A percentile compares a stretch with the other conserved stretches of the same genome.
These are phyloP conservation scores for Gobio gobio DNA, from an alignment of 2,113 vertebrate genomes.

Conservation along the genomic window DNA sequence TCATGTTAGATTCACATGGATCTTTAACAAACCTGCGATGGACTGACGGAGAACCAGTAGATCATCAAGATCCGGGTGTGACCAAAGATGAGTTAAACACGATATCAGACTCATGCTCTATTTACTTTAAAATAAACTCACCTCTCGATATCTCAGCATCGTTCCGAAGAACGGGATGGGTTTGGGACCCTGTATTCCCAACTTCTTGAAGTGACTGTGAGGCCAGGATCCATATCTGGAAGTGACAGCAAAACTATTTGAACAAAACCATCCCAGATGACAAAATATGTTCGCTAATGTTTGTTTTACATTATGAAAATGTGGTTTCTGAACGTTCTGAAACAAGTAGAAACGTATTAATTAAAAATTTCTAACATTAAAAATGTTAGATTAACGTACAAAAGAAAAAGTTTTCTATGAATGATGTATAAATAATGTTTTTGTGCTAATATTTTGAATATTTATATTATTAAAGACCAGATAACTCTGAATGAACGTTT, in stretches of 20 bases:
- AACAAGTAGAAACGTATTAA: no score
- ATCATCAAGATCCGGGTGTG: background rate
- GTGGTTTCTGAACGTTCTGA: background rate
- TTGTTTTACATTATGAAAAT: background rate
- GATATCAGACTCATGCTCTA: background rate
- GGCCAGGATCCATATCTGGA: slow-evolving; percentile 63
- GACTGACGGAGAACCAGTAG: no score
- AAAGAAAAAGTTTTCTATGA: no score
- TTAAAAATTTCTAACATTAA: no score
- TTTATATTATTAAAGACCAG: no score
- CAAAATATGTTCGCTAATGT: no score
- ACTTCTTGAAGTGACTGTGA: slow-evolving; percentile 71
- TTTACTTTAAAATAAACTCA: slow-evolving; percentile 59
- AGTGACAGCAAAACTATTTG: background rate
- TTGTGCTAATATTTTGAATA: no score
- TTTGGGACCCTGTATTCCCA: slow-evolving; percentile 74
- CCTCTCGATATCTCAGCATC: slow-evolving; percentile 65
- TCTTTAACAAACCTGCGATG: no score
- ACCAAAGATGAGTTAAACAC: background rate
- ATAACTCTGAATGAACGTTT: no score
- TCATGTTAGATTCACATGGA: no score
- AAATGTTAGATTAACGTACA: no score
- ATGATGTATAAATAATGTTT: no score
- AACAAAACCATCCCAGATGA: background rate
- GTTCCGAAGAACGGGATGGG: slow-evolving; percentile 78